Percentiles rank a stretch among this genome's conserved stretches.
Evolutionary conservation across 2,113 vertebrate species (phyloP).

Genomic region (Halcyon senegalensis): DNA sequence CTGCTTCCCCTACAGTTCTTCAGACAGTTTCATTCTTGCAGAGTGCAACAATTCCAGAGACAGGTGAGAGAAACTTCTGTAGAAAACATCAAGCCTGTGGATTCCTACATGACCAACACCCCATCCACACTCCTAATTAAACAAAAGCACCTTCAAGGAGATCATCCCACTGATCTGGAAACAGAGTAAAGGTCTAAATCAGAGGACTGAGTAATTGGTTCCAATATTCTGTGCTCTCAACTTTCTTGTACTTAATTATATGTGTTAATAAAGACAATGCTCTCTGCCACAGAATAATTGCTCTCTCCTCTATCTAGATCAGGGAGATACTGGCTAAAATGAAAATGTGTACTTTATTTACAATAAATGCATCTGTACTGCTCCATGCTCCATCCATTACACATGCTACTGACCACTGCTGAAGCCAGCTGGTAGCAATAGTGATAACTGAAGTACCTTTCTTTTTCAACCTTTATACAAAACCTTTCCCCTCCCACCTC

Average conservation of each 20-base stretch:
- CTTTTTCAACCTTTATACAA: neutral
- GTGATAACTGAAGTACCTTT: neutral
- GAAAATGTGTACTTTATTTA: conserved; percentile 8
- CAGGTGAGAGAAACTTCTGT: neutral
- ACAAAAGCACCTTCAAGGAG: neutral
- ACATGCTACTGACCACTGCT: neutral
- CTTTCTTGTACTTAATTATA: neutral
- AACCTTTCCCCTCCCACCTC: neutral
- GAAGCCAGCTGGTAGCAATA: neutral
- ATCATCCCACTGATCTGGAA: neutral
- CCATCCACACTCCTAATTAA: neutral
- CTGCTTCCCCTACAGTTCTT: neutral
- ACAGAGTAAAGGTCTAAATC: neutral
- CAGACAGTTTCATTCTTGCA: neutral
- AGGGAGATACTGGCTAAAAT: neutral
- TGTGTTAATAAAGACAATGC: neutral
- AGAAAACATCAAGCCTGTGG: neutral
- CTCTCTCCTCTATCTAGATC: neutral
- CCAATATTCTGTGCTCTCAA: neutral
- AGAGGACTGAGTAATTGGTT: neutral
- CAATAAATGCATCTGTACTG: neutral
- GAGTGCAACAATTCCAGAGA: neutral
- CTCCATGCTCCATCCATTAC: neutral
- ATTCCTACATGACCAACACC: neutral
- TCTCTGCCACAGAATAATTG: neutral